A percentile compares a stretch with the other conserved stretches of the same genome.
These are phyloP conservation scores for Ciconia boyciana DNA, from an alignment of 2,113 vertebrate genomes.

Conservation along the genomic window DNA sequence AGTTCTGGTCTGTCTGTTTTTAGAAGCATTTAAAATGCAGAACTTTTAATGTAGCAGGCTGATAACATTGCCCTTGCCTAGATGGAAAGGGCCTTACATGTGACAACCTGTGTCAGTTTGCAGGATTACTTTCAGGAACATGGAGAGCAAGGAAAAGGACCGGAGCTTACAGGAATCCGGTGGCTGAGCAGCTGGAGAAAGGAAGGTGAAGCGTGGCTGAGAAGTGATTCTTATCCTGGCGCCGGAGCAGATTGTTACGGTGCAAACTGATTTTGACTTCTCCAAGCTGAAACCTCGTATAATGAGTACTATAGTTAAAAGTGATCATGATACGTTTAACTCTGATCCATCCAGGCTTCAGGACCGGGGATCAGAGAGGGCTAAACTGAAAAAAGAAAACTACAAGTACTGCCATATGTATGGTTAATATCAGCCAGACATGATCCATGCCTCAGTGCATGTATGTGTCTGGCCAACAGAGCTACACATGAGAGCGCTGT, in stretches of 20 bases:
- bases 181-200: not conserved
- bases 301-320: not conserved
- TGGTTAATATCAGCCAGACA: not conserved
- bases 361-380: not conserved
- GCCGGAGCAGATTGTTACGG: not conserved
- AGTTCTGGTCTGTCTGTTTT: conserved; percentile 34
- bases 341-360: not conserved
- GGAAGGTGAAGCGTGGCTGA: not conserved
- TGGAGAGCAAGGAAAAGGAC: not conserved
- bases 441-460: rapidly evolving
- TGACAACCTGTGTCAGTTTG: not conserved
- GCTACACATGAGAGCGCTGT: not conserved
- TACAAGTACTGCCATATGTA: not conserved
- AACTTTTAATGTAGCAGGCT: not conserved
- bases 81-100: not conserved
- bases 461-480: not conserved
- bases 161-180: not conserved
- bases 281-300: not conserved
- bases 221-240: not conserved
- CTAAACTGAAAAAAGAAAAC: not conserved
- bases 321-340: rapidly evolving
- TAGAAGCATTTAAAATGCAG: conserved; percentile 43
- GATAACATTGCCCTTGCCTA: not conserved
- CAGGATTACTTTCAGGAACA: not conserved
- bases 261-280: not conserved